Base-by-base conservation (phyloP, 2,113 vertebrate species). In the Tachysurus vachellii region DNA sequence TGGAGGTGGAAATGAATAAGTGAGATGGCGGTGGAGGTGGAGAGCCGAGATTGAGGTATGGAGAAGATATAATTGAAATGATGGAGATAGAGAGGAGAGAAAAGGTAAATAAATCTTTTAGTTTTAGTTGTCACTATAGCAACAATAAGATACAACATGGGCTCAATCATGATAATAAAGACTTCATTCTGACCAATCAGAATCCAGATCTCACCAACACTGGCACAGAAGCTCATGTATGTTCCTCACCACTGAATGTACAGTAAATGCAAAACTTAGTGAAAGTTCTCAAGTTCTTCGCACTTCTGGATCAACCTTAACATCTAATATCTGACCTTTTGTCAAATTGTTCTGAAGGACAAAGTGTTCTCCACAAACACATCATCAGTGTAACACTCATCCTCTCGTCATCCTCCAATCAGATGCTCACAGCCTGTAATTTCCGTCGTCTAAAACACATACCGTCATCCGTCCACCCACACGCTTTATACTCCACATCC, bases 361-460 rank as follows among this genome's bases (percentile, higher is more conserved):
- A 36, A 16, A 44, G 16, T 80, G 9, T 36, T 70, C 71, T 75
- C 66, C 56, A 88, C 73, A 75, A 85, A 85, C 56, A 50, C 73
- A n/a, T 66, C 10, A 57, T 47, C 9, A 47, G 54, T 28, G 26
- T 87, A 23, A 66, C 73, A 31, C 31, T 71, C 79, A 44, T 83
- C 62, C 31, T 47, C 70, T n/a, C 80, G 31, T 57, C 61, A 21
- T 50, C 47, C 47, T 2, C 14, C 6, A 82, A 47, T 47, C 64
- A 28, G 83, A 50, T 1, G 11, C 44, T 36, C 61, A 70, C 70
- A 59, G 80, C 53, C 71, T 42, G 5, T 61, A 61, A 83, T 83
- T 53, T 68, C 44, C 6, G 47, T 71, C 53, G 53, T 70, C 50
- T 83, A 70, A 83, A 88, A 75, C 17, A 73, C 31, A 42, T 42